Evolutionary conservation across 1,140 invertebrate genomes (phyloP).

Genomic region (Atta colombica): DNA sequence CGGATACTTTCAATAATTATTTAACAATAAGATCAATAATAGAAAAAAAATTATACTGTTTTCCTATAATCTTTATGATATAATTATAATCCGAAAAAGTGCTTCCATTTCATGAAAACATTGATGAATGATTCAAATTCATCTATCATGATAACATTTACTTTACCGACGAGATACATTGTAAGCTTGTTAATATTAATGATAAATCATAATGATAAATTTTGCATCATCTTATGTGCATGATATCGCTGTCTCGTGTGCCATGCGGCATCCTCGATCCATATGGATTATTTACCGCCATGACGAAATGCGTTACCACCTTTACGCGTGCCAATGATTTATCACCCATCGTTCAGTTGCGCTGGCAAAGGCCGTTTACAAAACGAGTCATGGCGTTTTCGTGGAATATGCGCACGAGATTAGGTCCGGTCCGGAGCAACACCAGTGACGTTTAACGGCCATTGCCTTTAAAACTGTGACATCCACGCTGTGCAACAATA

Average conservation of each 20-base stretch:
- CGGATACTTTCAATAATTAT: neutral
- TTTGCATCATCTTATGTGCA: conserved; percentile 22
- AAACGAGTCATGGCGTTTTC: conserved; percentile 66
- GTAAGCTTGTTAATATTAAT: conserved; percentile 48
- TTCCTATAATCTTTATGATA: neutral
- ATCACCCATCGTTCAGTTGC: conserved; percentile 67
- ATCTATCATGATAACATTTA: neutral
- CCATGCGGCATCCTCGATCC: conserved; percentile 35
- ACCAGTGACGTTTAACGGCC: conserved; percentile 75
- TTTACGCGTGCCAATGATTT: conserved; percentile 69
- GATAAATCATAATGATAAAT: conserved; percentile 22
- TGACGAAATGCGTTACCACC: conserved; percentile 53
- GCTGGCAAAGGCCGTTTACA: conserved; percentile 55
- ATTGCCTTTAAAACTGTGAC: conserved; percentile 75
- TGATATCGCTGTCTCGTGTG: conserved; percentile 5
- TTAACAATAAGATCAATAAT: neutral
- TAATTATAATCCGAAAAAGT: conserved; percentile 4
- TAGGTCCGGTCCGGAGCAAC: conserved; percentile 65
- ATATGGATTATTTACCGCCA: conserved; percentile 50
- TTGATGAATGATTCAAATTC: neutral
- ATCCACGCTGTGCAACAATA: conserved; percentile 73
- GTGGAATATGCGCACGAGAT: conserved; percentile 71
- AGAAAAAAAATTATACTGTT: neutral
- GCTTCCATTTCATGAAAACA: neutral
- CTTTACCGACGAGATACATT: neutral